Conservation (phyloP, 1,140 invertebrate genomes). For the Physella acuta region DNA sequence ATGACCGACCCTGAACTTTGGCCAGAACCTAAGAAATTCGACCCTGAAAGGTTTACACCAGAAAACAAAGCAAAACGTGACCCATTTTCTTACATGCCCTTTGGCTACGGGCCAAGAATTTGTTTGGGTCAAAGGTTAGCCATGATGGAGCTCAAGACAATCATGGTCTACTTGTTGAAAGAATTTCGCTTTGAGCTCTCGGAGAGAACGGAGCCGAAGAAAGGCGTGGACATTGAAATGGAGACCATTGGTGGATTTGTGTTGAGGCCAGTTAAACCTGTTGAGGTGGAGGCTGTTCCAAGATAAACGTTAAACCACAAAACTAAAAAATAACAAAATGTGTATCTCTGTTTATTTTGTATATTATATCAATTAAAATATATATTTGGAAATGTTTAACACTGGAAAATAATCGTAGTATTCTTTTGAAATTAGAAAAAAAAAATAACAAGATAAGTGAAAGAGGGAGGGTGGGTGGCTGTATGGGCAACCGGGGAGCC, state of each 20-base stretch:
- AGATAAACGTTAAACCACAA: no score
- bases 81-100: conserved; percentile 37
- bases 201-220: conserved; percentile 20
- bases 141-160: conserved; percentile 41
- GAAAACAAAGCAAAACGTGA: conserved; percentile 30
- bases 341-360: no score
- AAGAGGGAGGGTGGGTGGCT: no score
- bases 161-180: conserved; percentile 30
- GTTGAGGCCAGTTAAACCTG: not conserved
- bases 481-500: no score
- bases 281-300: not conserved
- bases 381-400: no score
- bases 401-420: no score
- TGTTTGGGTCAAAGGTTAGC: conserved; percentile 59
- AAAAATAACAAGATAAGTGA: no score
- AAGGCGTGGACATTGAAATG: not conserved
- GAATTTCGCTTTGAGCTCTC: conserved; percentile 25
- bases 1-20: conserved; percentile 75
- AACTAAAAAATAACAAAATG: no score
- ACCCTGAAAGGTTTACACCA: conserved; percentile 62
- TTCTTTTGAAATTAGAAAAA: no score
- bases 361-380: no score
- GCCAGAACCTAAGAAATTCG: conserved; percentile 72
- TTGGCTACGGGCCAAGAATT: conserved; percentile 56
- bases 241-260: not conserved